Percentiles rank a stretch among this genome's conserved stretches.
Evolutionary conservation across 2,797 vertebrate genomes (phyloP).

Genomic region (Phrynocephalus guinanensis): DNA sequence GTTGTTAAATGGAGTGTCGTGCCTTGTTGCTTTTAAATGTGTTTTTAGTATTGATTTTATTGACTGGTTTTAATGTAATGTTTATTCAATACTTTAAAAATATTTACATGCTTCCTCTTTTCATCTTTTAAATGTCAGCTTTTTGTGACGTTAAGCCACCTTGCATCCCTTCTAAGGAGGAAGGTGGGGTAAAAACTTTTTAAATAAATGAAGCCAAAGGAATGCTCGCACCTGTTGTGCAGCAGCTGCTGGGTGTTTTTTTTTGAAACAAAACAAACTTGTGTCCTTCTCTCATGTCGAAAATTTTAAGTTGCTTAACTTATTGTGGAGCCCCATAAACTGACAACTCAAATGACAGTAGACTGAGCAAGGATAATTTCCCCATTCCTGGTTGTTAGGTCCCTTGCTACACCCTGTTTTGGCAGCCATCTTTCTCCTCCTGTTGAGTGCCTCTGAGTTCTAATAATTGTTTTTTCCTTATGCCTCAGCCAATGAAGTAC

Average conservation of each 20-base stretch:
- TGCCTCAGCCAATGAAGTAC: background rate
- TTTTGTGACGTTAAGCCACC: too few relatives aligned
- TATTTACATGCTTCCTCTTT: too few relatives aligned
- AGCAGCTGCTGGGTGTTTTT: background rate
- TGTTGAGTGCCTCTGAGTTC: conserved; percentile 40
- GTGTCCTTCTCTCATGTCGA: background rate
- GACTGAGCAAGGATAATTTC: background rate
- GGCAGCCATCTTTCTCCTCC: conserved; percentile 15
- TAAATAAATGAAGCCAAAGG: background rate
- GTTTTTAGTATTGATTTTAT: too few relatives aligned
- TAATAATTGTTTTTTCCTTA: conserved; percentile 22
- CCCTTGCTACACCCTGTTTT: background rate
- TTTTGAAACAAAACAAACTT: background rate
- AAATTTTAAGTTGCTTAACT: background rate
- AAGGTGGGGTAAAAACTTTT: too few relatives aligned
- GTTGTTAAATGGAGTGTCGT: too few relatives aligned
- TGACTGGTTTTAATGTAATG: too few relatives aligned
- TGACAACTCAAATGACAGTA: background rate
- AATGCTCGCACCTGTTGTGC: background rate
- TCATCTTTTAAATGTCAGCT: too few relatives aligned
- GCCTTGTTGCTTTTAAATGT: too few relatives aligned
- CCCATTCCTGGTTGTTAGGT: background rate
- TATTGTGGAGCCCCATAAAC: background rate
- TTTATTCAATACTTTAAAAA: too few relatives aligned
- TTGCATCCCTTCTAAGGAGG: too few relatives aligned